These are phyloP conservation scores for Euthynnus affinis DNA, from an alignment of 2,797 vertebrate species.

Conservation along the genomic window DNA sequence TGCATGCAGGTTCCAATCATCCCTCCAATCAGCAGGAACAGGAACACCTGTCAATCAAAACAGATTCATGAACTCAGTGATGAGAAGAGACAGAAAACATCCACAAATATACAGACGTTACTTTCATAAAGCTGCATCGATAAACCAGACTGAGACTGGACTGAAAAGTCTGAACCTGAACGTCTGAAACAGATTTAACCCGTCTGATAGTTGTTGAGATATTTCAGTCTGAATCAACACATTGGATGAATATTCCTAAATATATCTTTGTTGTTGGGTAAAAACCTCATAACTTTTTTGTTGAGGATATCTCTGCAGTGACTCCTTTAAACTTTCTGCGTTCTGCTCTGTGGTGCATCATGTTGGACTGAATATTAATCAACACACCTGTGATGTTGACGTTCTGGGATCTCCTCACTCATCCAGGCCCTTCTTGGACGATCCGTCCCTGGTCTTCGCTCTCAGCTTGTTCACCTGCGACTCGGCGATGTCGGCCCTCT, in stretches of 20 bases:
- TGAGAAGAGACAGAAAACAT: neutral
- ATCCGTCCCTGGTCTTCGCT: conserved; percentile 90
- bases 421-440: conserved; percentile 82
- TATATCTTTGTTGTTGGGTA: too few relatives aligned
- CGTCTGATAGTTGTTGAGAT: too few relatives aligned
- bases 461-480: conserved; percentile 95
- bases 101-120: neutral
- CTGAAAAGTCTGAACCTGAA: too few relatives aligned
- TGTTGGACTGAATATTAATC: neutral
- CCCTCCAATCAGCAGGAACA: neutral
- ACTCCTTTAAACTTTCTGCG: neutral
- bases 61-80: neutral
- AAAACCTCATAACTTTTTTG: too few relatives aligned
- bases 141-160: too few relatives aligned
- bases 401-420: conserved; percentile 67
- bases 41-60: conserved; percentile 43
- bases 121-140: too few relatives aligned
- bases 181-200: too few relatives aligned
- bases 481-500: conserved; percentile 95
- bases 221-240: too few relatives aligned
- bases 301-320: too few relatives aligned
- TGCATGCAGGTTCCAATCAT: neutral
- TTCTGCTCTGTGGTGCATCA: too few relatives aligned
- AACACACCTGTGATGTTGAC: conserved; percentile 35
- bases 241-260: too few relatives aligned